These are phyloP conservation scores for Hydractinia echinata DNA, from an alignment of 30 jellyfish, hydroid and myxozoan genomes.

Conservation along the genomic window DNA sequence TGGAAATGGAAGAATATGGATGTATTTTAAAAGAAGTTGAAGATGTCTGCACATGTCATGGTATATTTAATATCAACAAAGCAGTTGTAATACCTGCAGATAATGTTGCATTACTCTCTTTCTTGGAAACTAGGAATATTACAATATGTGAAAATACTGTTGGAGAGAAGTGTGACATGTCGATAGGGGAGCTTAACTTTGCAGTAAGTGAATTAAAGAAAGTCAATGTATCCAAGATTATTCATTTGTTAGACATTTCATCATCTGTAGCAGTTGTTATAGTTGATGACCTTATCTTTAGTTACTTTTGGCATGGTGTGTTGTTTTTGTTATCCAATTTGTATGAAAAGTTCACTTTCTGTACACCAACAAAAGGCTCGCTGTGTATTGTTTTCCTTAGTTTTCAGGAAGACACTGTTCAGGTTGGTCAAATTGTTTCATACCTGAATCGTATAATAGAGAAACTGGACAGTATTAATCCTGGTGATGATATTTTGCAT, in stretches of 20 bases:
- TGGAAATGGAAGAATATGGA: too few relatives aligned
- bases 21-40: too few relatives aligned
- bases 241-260: not conserved
- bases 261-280: not conserved
- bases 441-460: not conserved
- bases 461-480: not conserved
- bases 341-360: not conserved
- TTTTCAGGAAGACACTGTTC: not conserved
- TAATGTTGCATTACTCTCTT: not conserved
- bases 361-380: not conserved
- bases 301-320: conserved; percentile 27
- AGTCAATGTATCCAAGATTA: not conserved
- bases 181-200: not conserved
- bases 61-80: too few relatives aligned
- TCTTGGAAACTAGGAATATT: not conserved
- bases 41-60: not conserved
- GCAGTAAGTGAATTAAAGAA: not conserved
- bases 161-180: too few relatives aligned
- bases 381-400: too few relatives aligned
- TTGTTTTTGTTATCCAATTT: conserved; percentile 3
- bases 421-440: not conserved
- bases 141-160: too few relatives aligned
- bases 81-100: not conserved
- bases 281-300: conserved; percentile 5
- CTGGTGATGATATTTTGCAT: conserved; percentile 4